Percentiles rank a stretch among this genome's conserved stretches.
phyloP scores from a whole-genome alignment of 2,888 invertebrate genomes.

The Cinara cedri region DNA sequence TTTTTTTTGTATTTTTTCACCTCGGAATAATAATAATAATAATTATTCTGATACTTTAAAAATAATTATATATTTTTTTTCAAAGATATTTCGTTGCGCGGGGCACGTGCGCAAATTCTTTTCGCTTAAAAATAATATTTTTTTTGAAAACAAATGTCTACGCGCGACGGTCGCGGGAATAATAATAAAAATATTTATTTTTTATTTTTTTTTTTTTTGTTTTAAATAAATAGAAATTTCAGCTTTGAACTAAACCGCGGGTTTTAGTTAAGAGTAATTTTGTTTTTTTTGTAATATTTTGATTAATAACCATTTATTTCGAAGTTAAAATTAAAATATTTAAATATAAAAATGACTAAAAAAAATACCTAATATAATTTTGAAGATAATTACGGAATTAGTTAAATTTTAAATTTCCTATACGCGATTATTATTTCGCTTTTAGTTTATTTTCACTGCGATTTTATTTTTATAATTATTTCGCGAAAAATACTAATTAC shows the following conservation, averaged over 20 bases:
- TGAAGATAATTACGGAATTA: too few relatives aligned
- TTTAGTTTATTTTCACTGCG: neutral
- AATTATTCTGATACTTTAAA: constrained; percentile 50
- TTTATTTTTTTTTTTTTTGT: too few relatives aligned
- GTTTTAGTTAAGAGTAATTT: neutral
- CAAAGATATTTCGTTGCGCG: neutral
- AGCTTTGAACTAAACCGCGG: constrained; percentile 24
- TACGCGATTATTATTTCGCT: neutral
- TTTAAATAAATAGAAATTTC: constrained; percentile 11
- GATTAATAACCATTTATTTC: neutral
- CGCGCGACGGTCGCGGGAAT: neutral
- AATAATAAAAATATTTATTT: constrained; percentile 9
- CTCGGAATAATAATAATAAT: constrained; percentile 39
- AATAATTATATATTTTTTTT: constrained; percentile 51
- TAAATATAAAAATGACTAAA: too few relatives aligned
- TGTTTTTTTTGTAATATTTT: neutral
- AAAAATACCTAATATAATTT: too few relatives aligned
- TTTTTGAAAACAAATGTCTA: constrained; percentile 17
- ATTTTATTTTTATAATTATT: neutral
- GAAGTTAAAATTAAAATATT: constrained; percentile 9
- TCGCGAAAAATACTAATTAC: neutral
- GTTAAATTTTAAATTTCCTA: neutral
- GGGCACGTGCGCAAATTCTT: neutral
- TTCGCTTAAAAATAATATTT: constrained; percentile 34
- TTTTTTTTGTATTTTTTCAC: constrained; percentile 43